Evolutionary conservation across 2,888 invertebrate genomes (phyloP), one percentile per base, ranked within the genome.

Genomic region (Eremobia ochroleuca): DNA sequence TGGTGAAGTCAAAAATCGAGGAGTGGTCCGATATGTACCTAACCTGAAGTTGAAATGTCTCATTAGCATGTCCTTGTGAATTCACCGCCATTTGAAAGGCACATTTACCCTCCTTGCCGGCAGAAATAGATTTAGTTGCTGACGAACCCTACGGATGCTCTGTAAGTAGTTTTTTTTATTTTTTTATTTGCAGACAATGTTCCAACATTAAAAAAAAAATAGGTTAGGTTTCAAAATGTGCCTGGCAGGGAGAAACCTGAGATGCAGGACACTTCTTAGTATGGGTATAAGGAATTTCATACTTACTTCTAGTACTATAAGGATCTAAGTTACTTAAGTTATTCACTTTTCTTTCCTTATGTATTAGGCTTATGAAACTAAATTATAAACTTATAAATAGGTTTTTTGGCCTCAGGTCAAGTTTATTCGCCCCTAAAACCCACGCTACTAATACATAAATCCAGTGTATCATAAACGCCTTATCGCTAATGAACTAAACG

Each of bases 401-500:
- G 2, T 34, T 13, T 37, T 28, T 58, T 15, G 21, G 5, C 21
- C 43, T 1, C n/a, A 15, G 15, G n/a, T 37, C 15, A 49, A 70
- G 15, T 49, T 28, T 46, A 70, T 69, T 70, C 5, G 6, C 15
- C 71, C 43, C 6, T 37, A 5, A 49, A 34, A 28, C 9, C 25
- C n/a, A 37, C 11, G 13, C 9, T 34, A 46, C 21, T 67, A 21
- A 40, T 28, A 1, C 11, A 43, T 31, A n/a, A 65, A 43, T 9
- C 21, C 15, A 18, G 5, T 31, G 0, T 31, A 71, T 55, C 25
- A 52, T 21, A 31, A 52, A 15, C 11, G 21, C 28, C n/a, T 58
- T 64, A 62, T 55, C 64, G 61, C n/a, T 31, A 52, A 37, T 28
- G 34, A 40, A 77, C 37, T 40, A 69, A 66, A 61, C 25, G 28